Percentiles rank a stretch among this genome's conserved stretches.
phyloP scores from a whole-genome alignment of 1,140 invertebrate genomes.

The Venturia canescens region DNA sequence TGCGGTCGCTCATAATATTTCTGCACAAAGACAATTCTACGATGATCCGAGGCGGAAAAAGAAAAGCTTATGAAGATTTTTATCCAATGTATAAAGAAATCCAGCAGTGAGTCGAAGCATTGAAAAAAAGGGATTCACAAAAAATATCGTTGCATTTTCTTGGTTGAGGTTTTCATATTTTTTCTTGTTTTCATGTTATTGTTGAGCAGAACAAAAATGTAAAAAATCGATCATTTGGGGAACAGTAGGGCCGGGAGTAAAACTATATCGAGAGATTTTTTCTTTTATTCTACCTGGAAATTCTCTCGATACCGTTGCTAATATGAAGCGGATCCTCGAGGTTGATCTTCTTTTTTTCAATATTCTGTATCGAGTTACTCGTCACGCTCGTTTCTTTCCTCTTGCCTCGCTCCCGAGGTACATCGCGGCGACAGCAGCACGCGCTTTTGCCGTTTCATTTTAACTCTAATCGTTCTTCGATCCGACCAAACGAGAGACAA shows the following conservation, averaged over 20 bases:
- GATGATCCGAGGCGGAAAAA: background rate
- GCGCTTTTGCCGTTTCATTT: background rate
- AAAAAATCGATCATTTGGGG: background rate
- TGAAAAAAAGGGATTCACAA: too few species aligned
- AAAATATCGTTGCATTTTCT: too few species aligned
- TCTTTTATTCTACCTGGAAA: background rate
- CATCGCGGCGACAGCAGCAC: conserved; percentile 23
- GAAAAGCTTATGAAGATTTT: background rate
- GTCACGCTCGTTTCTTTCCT: background rate
- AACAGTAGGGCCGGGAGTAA: background rate
- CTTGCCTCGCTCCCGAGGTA: background rate
- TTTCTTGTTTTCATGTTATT: background rate
- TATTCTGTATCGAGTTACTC: conserved; percentile 9
- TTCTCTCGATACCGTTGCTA: conserved; percentile 10
- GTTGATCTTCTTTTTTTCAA: conserved; percentile 3
- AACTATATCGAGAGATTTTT: background rate
- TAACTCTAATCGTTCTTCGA: conserved; percentile 9
- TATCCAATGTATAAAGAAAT: too few species aligned
- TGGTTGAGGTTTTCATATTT: too few species aligned
- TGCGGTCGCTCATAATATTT: background rate
- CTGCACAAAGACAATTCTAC: too few species aligned
- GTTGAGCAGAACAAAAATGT: background rate
- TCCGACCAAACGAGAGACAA: background rate
- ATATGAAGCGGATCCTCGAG: background rate
- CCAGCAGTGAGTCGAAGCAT: too few species aligned